Evolutionary conservation across 2,113 vertebrate genomes (phyloP), one percentile per base, ranked within the genome.

Genomic region (Pipa parva): DNA sequence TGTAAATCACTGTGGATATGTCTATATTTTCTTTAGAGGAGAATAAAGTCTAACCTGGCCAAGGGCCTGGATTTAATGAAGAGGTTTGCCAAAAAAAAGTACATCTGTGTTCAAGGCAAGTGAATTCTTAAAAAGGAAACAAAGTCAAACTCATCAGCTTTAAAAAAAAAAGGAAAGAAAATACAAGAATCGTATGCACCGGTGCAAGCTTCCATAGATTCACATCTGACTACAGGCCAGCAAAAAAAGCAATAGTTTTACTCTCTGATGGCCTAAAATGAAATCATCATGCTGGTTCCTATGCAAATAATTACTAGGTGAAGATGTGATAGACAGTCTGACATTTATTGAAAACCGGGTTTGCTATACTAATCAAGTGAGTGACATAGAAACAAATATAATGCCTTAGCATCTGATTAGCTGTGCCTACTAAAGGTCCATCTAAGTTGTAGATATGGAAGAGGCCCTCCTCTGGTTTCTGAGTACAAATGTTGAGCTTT

Each of bases 101-200:
- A 59, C 42, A 68, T 59, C 55, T 68, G 64, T 59, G 56, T 59
- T 51, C 31, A 59, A 74, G 42, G 45, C 21, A 56, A 57, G 61
- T 29, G 42, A 50, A 67, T 68, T 59, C 13, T 58, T 52, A 56
- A 12, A 27, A 1, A 42, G 7, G 21, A 45, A 18, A 42, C 1
- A 37, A 50, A 63, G 22, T 50, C 33, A 21, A 76, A 70, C 3
- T 31, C 58, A 49, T 74, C 60, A 48, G 24, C 20, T 63, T 72
- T 71, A 21, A 73, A 62, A 75, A 69, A 18, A 31, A 76, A 55
- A 66, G n/a, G 15, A 12, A 49, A 49, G 22, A 51, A 46, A 66
- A 11, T 17, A 70, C 36, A 7, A 24, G 50, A 72, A 61, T 12
- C 20, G 13, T 48, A 29, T 46, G 31, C 7, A 25, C 9, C 25